These are phyloP conservation scores for Ostrea edulis DNA, from an alignment of 1,140 invertebrate species.

Conservation along the genomic window DNA sequence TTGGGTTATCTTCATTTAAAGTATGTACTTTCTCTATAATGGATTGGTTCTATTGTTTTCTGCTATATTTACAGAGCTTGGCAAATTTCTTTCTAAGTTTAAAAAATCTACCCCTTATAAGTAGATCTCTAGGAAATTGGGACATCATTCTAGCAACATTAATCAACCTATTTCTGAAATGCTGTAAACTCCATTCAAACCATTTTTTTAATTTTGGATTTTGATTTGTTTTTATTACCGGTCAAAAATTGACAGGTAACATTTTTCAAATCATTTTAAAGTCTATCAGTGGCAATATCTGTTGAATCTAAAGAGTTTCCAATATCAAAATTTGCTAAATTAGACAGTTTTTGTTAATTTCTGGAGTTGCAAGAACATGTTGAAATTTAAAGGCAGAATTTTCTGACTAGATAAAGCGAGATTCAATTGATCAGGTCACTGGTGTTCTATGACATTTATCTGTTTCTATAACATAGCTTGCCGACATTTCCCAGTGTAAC, in stretches of 20 bases:
- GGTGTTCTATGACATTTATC: background rate
- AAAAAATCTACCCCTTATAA: background rate
- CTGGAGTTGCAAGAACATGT: background rate
- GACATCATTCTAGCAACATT: background rate
- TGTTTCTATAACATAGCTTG: background rate
- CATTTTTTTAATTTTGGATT: background rate
- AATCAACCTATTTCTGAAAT: background rate
- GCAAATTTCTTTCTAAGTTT: background rate
- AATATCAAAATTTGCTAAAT: background rate
- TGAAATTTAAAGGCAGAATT: background rate
- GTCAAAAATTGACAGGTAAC: background rate
- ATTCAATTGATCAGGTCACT: background rate
- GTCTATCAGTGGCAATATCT: background rate
- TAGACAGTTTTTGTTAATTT: background rate
- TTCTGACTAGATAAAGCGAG: background rate
- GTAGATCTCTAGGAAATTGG: background rate
- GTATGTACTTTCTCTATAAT: background rate
- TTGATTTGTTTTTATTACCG: background rate
- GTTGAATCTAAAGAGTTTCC: background rate
- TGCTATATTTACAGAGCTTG: background rate
- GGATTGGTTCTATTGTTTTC: background rate
- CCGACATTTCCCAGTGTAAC: background rate
- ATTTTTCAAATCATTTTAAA: background rate
- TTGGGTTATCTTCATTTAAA: background rate
- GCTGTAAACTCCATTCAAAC: background rate